These are phyloP conservation scores for Pinna nobilis DNA, from an alignment of 1,140 invertebrate genomes.

Conservation along the genomic window DNA sequence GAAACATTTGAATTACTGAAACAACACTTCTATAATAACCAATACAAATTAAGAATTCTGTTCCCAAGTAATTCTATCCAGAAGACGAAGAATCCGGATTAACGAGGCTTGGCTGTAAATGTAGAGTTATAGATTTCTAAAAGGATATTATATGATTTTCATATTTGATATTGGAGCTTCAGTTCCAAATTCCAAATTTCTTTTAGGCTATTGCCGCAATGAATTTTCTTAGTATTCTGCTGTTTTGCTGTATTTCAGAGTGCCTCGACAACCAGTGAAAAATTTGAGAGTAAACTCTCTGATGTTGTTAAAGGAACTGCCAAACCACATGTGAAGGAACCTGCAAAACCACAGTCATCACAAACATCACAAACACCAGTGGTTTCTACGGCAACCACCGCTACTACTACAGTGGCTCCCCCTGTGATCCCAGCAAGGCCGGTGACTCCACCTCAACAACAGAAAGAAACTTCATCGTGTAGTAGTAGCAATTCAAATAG, in stretches of 20 bases:
- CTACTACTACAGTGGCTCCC: conserved; percentile 44
- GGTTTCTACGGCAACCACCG: conserved; percentile 36
- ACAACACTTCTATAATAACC: too few relatives aligned
- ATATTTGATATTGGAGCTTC: too few relatives aligned
- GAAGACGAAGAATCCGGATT: too few relatives aligned
- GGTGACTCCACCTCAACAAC: conserved; percentile 32
- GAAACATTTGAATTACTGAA: too few relatives aligned
- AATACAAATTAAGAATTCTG: too few relatives aligned
- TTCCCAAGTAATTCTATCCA: too few relatives aligned
- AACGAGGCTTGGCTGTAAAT: too few relatives aligned
- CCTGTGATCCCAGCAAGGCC: conserved; percentile 32
- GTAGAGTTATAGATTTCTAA: too few relatives aligned
- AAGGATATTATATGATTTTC: too few relatives aligned
- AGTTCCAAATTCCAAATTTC: too few relatives aligned
- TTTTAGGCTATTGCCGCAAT: too few relatives aligned
- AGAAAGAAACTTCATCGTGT: conserved; percentile 39
- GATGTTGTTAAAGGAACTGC: conserved; percentile 88
- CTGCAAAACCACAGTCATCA: conserved; percentile 70
- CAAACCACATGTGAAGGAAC: conserved; percentile 73
- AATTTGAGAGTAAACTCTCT: conserved; percentile 79
- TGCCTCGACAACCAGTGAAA: conserved; percentile 65
- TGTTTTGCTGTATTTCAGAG: conserved; percentile 53
- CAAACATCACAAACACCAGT: conserved; percentile 33
- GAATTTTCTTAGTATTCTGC: too few relatives aligned
- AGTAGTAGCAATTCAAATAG: conserved; percentile 25